Percentiles rank a stretch among this genome's conserved stretches.
Conservation (phyloP, 1,140 invertebrate species). For the Apis dorsata region DNA sequence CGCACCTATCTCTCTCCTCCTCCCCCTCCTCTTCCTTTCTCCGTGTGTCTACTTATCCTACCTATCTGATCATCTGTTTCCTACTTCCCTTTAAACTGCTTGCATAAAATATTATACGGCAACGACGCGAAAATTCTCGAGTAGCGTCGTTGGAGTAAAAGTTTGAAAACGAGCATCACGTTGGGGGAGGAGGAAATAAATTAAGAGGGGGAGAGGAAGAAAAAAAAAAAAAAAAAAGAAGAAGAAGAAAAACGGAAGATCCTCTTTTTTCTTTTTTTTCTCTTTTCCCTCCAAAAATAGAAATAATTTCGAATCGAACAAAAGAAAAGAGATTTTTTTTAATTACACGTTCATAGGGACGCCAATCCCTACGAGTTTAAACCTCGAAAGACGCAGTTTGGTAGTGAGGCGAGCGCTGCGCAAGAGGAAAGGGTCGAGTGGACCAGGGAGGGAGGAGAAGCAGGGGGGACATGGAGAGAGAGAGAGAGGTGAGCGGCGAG, state of each 20-base stretch:
- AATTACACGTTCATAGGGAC: constrained; percentile 10
- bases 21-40: neutral
- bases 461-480: neutral
- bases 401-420: constrained; percentile 3
- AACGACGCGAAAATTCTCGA: neutral
- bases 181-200: neutral
- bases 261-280: too few species aligned
- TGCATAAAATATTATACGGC: neutral
- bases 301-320: neutral
- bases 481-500: neutral
- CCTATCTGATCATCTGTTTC: constrained; percentile 9
- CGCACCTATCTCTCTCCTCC: neutral
- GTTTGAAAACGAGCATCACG: neutral
- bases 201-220: too few species aligned
- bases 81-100: neutral
- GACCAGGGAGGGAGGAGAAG: neutral
- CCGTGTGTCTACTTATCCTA: neutral
- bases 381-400: constrained; percentile 9
- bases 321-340: neutral
- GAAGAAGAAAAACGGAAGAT: too few species aligned
- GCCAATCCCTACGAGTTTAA: neutral
- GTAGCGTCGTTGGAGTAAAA: too few species aligned
- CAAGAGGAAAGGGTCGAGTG: constrained; percentile 36
- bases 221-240: too few species aligned
- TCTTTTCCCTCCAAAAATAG: too few species aligned